Percentiles rank a stretch among this genome's conserved stretches.
Conservation (phyloP, 2,888 invertebrate genomes). For the Ommatoiulus sabulosus region DNA sequence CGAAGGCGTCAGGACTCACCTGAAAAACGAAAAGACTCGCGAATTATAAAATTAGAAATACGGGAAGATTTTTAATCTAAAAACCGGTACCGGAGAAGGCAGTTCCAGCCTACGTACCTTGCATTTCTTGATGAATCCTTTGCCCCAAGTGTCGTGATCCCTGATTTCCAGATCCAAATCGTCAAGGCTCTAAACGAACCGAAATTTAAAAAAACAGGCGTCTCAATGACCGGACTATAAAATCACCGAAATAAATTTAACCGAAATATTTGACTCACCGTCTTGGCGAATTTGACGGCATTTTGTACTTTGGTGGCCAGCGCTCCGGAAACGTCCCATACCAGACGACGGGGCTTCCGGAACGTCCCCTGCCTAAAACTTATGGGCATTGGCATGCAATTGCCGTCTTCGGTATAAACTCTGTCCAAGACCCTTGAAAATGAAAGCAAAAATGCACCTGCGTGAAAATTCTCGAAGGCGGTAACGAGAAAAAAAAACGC, state of each 20-base stretch:
- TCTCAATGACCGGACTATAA: too few relatives aligned
- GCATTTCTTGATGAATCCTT: constrained; percentile 70
- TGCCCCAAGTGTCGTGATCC: constrained; percentile 69
- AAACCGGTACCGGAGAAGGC: too few relatives aligned
- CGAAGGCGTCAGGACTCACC: constrained; percentile 71
- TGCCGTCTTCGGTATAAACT: constrained; percentile 66
- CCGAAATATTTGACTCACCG: constrained; percentile 60
- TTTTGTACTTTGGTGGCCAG: constrained; percentile 63
- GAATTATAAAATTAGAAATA: neutral
- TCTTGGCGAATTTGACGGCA: constrained; percentile 64
- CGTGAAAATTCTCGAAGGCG: too few relatives aligned
- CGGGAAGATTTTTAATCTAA: too few relatives aligned
- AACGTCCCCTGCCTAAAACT: constrained; percentile 64
- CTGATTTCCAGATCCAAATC: constrained; percentile 68
- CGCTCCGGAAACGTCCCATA: constrained; percentile 66
- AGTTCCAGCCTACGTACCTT: constrained; percentile 63
- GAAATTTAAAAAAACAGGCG: neutral
- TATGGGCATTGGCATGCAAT: constrained; percentile 65
- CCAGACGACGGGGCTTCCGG: constrained; percentile 64
- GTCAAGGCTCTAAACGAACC: constrained; percentile 66
- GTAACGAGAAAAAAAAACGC: neutral
- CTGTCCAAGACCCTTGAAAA: constrained; percentile 63
- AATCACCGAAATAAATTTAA: neutral
- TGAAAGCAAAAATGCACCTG: too few relatives aligned
- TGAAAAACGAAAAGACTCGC: constrained; percentile 59